Evolutionary conservation across 2,113 vertebrate species (phyloP).

Genomic region (Spizaetus ornatus): DNA sequence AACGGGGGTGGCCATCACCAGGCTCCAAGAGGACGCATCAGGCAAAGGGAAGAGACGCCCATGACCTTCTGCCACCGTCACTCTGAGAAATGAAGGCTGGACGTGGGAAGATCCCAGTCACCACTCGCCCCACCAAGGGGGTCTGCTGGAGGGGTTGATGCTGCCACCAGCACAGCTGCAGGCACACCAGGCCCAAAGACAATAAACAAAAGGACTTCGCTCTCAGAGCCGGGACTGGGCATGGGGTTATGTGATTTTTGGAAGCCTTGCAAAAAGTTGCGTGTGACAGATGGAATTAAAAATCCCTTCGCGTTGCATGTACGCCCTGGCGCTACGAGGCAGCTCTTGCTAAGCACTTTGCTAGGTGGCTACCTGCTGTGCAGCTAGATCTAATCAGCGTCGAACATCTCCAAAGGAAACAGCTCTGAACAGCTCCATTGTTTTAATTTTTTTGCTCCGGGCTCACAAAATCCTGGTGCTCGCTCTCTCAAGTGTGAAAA

Average conservation of each 20-base stretch:
- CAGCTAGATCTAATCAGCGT: constrained; percentile 20
- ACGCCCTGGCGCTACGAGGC: background rate
- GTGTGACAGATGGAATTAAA: constrained; percentile 50
- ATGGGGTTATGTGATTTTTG: constrained; percentile 59
- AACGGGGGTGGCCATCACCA: background rate
- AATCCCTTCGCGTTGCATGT: background rate
- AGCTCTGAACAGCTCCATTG: constrained; percentile 39
- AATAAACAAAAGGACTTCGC: constrained; percentile 52
- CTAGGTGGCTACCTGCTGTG: constrained; percentile 61
- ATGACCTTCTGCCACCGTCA: background rate
- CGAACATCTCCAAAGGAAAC: constrained; percentile 49
- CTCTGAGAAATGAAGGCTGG: background rate
- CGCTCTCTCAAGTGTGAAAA: background rate
- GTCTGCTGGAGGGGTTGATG: background rate
- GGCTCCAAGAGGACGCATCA: background rate
- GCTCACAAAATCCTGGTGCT: background rate
- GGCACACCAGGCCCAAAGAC: constrained; percentile 39
- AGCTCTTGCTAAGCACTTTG: constrained; percentile 25
- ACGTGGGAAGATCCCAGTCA: background rate
- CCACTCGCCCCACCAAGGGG: background rate
- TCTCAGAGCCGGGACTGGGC: background rate
- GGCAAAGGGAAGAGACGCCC: background rate
- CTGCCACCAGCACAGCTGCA: constrained; percentile 58
- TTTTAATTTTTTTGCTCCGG: background rate
- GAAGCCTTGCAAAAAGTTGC: constrained; percentile 7